Evolutionary conservation across 2,113 vertebrate genomes (phyloP), one percentile per base, ranked within the genome.

Genomic region (Paratilapia polleni): DNA sequence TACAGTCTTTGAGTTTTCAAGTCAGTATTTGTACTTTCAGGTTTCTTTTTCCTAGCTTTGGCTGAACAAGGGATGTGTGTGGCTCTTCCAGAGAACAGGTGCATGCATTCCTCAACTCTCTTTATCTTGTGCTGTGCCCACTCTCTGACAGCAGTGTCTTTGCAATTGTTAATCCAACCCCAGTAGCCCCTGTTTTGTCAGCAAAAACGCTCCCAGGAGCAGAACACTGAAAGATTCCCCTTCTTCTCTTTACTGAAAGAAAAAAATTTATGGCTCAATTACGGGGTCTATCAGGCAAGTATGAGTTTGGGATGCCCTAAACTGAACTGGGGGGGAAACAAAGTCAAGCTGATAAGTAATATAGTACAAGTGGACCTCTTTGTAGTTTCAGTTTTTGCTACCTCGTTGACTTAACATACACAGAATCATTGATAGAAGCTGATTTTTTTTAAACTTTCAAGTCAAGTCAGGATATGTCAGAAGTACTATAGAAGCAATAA

Each of bases 191-290:
- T 38, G 63, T 87, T 88, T 88, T 87, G 91, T 93, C 93, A 91
- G 91, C 90, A 89, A 60, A 91, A 92, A 90, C 5, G 68, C 78
- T 90, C 77, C 74, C 82, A 38, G 80, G 82, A 88, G 85, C 5
- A 0, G 4, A 66, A 56, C 43, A 5, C 75, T 87, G 83, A 92
- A 85, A 84, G 60, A 89, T 77, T 82, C 54, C 73, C 74, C 88
- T 83, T 83, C 59, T 77, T 87, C 81, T 87, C 36, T 73, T 80
- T 66, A 82, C 62, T 20, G 73, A 81, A 78, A 36, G 58, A 49
- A 58, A 80, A 79, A 66, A 93, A 93, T 85, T 89, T 91, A 93
- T 90, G 87, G 90, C 93, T 93, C 90, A 92, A 92, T 94, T 93
- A 93, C 79, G 87, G 38, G 28, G 19, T 77, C 84, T 93, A 92